phyloP scores from a whole-genome alignment of 1,140 invertebrate species.

The Dysdera silvatica region DNA sequence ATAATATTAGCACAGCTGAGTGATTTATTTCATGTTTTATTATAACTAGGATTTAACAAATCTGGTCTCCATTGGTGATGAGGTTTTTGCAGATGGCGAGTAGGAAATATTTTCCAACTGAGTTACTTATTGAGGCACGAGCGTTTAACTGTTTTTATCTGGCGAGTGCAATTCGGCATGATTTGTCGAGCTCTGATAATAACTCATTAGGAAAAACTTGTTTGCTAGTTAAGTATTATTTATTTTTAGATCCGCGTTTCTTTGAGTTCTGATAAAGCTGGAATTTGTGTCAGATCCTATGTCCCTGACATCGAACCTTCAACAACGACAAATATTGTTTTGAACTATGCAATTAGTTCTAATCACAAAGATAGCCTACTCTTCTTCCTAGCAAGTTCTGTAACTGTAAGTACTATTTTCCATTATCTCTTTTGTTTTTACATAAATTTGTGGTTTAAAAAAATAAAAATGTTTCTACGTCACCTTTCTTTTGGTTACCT shows the following conservation, averaged over 20 bases:
- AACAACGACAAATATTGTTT: conserved; percentile 59
- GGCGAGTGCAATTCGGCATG: too few relatives aligned
- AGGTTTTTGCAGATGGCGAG: too few relatives aligned
- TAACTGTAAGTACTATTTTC: conserved; percentile 43
- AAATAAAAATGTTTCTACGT: too few relatives aligned
- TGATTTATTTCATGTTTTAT: too few relatives aligned
- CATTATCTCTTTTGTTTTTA: conserved; percentile 4
- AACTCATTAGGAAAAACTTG: too few relatives aligned
- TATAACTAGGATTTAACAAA: too few relatives aligned
- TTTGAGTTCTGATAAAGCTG: conserved; percentile 47
- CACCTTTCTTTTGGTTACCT: neutral
- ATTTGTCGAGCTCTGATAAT: too few relatives aligned
- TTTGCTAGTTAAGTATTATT: neutral
- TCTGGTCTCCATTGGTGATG: too few relatives aligned
- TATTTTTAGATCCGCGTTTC: conserved; percentile 67
- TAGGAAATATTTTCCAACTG: too few relatives aligned
- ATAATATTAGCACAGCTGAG: too few relatives aligned
- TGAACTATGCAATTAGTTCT: conserved; percentile 57
- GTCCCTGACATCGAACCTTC: conserved; percentile 55
- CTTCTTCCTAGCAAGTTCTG: conserved; percentile 57
- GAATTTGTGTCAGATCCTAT: conserved; percentile 67
- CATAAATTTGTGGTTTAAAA: neutral
- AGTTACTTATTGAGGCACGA: too few relatives aligned
- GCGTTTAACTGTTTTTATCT: too few relatives aligned
- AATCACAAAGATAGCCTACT: conserved; percentile 55